Evolutionary conservation across 1,140 invertebrate genomes (phyloP).

Genomic region (Palaemon carinicauda): DNA sequence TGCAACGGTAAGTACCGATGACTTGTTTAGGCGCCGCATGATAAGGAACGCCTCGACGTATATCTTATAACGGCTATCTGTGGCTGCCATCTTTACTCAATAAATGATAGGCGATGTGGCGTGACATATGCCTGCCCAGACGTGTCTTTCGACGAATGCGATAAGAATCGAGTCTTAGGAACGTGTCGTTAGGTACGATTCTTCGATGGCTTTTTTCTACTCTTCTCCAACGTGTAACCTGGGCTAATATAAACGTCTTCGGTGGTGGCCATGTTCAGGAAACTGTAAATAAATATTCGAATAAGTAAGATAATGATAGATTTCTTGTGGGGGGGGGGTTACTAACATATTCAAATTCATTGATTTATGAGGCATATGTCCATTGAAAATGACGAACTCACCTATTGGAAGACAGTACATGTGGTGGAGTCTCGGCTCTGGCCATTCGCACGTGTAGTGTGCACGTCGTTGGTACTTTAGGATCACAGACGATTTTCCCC

Average conservation of each 20-base stretch:
- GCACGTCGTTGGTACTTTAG: not conserved
- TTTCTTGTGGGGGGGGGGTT: too few species aligned
- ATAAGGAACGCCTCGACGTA: too few species aligned
- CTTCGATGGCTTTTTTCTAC: not conserved
- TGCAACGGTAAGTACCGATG: too few species aligned
- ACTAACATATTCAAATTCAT: too few species aligned
- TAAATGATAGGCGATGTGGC: too few species aligned
- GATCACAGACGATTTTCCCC: constrained; percentile 45
- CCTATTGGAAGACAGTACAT: constrained; percentile 11
- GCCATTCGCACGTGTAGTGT: constrained; percentile 20
- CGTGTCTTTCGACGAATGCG: too few species aligned
- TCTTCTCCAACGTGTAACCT: constrained; percentile 15
- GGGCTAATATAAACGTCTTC: constrained; percentile 19
- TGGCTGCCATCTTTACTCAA: not conserved
- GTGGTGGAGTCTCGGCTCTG: not conserved
- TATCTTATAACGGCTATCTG: not conserved
- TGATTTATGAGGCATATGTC: not conserved
- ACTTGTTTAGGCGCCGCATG: too few species aligned
- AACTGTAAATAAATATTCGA: not conserved
- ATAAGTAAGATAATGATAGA: too few species aligned
- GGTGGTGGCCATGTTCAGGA: not conserved
- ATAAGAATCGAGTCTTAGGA: too few species aligned
- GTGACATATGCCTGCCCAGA: too few species aligned
- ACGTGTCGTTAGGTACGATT: not conserved
- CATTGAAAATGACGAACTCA: not conserved